Base-by-base conservation (phyloP, 2,113 vertebrate genomes). In the Oostethus manadensis region DNA sequence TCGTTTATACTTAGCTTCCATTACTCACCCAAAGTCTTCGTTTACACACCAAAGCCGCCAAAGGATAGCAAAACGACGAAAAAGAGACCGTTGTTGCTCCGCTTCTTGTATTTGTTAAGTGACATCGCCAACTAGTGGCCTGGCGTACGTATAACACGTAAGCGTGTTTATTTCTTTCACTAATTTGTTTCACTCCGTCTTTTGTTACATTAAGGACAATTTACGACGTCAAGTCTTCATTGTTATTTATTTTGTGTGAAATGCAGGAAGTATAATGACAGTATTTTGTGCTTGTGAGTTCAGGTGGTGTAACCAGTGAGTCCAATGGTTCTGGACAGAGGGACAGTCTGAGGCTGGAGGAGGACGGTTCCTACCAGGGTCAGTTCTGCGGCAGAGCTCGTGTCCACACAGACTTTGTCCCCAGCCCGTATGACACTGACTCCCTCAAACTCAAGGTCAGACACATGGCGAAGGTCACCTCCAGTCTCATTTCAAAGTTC, bases 371-470 rank as follows among this genome's bases (percentile, higher is more conserved):
- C 20, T 98, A 94, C 57, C 86, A 85, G 0, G 94, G 95, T 6
- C 90, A 90, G 16, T 98, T 98, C 88, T 98, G 94, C 0, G 93
- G 97, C 62, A 85, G 91, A 53, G 94, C 94, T 78, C 90, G 89
- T 46, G 97, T 98, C 13, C 97, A 99, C 70, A 97, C 96, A 0
- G 93, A 97, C 79, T 99, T 98, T 66, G 93, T 93, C 0, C 97
- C 97, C 2, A 98, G 97, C 53, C 97, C 97, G 0, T 99, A 99
- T 1, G 97, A 99, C 73, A 94, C 89, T 0, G 97, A 99, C 64
- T 99, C 94, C 8, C 92, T 99, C 62, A 99, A 97, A 86, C 94
- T 99, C 59, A 98, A 95, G 93, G 97, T 97, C 61, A 49, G 46
- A 54, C 8, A 22, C 1, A 7, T 21, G n/a, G 6, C 18, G 11